Conservation (phyloP, 2,888 invertebrate species). For the Strigamia maritima region DNA sequence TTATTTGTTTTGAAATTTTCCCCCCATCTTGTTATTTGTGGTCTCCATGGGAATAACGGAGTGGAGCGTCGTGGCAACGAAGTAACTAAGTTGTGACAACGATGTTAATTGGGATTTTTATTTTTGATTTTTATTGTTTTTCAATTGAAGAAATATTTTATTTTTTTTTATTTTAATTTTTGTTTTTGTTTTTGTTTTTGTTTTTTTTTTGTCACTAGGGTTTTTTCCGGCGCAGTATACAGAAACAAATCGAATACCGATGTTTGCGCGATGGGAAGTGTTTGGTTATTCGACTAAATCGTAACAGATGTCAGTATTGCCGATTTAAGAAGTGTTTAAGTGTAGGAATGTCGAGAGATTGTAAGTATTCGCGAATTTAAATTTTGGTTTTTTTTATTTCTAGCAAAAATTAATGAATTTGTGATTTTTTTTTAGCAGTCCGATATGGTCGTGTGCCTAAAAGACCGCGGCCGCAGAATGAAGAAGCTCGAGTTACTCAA, state of each 20-base stretch:
- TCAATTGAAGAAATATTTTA: background rate
- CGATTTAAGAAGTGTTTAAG: conserved; percentile 94
- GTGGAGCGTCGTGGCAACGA: background rate
- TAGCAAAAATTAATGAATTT: background rate
- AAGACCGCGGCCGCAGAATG: conserved; percentile 76
- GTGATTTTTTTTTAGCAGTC: conserved; percentile 65
- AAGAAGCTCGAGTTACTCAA: conserved; percentile 50
- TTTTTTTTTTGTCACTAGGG: conserved; percentile 61
- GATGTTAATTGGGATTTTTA: background rate
- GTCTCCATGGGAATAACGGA: background rate
- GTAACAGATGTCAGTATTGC: conserved; percentile 94
- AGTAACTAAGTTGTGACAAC: background rate
- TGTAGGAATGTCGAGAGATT: conserved; percentile 95
- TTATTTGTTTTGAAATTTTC: conserved; percentile 2
- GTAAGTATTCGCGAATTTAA: conserved; percentile 63
- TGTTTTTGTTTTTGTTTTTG: conserved; percentile 35
- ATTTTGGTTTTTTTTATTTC: conserved; percentile 35
- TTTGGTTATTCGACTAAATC: conserved; percentile 84
- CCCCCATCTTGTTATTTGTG: background rate
- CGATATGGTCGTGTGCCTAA: conserved; percentile 96
- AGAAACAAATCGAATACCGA: conserved; percentile 93
- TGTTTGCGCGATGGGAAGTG: conserved; percentile 92
- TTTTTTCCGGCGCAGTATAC: conserved; percentile 91
- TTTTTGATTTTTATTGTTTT: too few relatives aligned
- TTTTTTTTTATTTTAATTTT: conserved; percentile 20